phyloP scores from a whole-genome alignment of 1,140 invertebrate genomes.

The Calephelis nemesis region DNA sequence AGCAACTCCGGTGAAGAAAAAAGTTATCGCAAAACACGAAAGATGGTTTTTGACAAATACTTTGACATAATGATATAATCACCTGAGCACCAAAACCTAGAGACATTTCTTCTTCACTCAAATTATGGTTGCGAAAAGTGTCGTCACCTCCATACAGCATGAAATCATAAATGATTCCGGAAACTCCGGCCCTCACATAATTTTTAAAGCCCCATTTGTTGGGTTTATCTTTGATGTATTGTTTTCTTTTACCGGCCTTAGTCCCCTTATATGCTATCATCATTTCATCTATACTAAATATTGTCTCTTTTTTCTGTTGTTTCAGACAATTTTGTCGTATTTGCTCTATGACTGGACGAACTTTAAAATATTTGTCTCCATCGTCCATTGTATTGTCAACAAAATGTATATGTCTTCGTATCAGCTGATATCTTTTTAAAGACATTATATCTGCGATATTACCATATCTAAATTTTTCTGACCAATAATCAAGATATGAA shows the following conservation, averaged over 20 bases:
- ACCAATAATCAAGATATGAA: constrained; percentile 31
- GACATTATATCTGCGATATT: constrained; percentile 28
- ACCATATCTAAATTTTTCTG: constrained; percentile 27
- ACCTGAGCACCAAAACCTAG: constrained; percentile 32
- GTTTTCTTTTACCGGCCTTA: constrained; percentile 35
- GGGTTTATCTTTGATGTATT: constrained; percentile 24
- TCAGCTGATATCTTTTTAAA: constrained; percentile 28
- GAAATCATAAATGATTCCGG: no score
- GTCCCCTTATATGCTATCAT: constrained; percentile 29
- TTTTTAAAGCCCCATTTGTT: constrained; percentile 19
- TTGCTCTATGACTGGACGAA: constrained; percentile 19
- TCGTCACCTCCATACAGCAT: constrained; percentile 24
- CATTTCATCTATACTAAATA: constrained; percentile 28
- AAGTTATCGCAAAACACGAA: constrained; percentile 29
- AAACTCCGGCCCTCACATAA: constrained; percentile 45
- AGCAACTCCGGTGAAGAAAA: constrained; percentile 20
- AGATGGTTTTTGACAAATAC: no score
- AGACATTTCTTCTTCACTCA: constrained; percentile 24
- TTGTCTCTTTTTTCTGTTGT: constrained; percentile 22
- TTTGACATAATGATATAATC: constrained; percentile 27
- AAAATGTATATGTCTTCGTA: constrained; percentile 23
- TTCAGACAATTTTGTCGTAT: background rate
- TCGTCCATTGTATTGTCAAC: constrained; percentile 23
- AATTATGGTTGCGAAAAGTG: constrained; percentile 31
- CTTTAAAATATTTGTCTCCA: constrained; percentile 26